Conservation (phyloP, 2,797 vertebrate species). For the Macropodus opercularis region DNA sequence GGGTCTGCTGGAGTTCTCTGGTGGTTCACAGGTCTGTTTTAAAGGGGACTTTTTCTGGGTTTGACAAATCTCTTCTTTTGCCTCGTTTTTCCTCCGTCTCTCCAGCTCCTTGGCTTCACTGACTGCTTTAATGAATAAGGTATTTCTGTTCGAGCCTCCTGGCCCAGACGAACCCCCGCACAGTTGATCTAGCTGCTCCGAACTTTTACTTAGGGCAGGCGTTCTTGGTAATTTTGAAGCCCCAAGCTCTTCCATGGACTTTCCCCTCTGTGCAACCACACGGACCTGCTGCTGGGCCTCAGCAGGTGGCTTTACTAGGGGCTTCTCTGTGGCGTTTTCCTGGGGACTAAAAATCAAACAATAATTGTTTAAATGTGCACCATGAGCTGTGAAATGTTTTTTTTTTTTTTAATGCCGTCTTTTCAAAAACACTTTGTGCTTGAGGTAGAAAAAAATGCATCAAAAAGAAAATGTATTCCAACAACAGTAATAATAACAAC, state of each 20-base stretch:
- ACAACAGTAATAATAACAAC: not conserved
- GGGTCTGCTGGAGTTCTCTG: constrained; percentile 36
- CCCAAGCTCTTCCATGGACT: constrained; percentile 84
- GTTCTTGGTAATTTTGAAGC: constrained; percentile 54
- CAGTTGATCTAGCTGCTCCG: constrained; percentile 80
- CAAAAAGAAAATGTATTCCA: not conserved
- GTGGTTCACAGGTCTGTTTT: constrained; percentile 55
- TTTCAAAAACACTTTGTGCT: not conserved
- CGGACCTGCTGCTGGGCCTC: constrained; percentile 59
- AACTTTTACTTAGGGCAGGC: constrained; percentile 78
- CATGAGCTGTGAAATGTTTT: not conserved
- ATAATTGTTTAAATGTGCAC: constrained; percentile 10
- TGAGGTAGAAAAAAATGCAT: not conserved
- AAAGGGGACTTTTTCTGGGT: constrained; percentile 38
- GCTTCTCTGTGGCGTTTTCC: constrained; percentile 38
- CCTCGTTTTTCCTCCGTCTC: constrained; percentile 17
- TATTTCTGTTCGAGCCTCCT: constrained; percentile 36
- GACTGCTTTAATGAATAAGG: constrained; percentile 40
- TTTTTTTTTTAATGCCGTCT: too few relatives aligned
- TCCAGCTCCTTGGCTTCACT: constrained; percentile 42
- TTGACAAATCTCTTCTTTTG: constrained; percentile 49
- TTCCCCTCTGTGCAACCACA: constrained; percentile 75
- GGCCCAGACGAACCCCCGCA: constrained; percentile 25
- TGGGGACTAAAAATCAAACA: constrained; percentile 63
- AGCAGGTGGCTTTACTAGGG: constrained; percentile 8